Conservation (phyloP, 2,888 invertebrate genomes). For the Phortica magna region DNA sequence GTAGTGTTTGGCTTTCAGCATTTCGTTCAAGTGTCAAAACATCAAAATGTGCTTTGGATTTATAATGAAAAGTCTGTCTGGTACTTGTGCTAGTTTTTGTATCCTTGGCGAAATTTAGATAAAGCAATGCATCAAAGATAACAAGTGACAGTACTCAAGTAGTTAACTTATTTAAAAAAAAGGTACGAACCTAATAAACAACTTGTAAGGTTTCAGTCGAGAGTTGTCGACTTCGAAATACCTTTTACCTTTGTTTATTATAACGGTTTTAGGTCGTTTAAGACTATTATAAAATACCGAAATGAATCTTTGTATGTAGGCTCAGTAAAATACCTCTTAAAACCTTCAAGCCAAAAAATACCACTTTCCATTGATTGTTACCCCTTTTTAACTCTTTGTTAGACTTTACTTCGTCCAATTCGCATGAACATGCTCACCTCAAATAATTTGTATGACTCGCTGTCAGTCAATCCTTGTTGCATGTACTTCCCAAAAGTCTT, state of each 20-base stretch:
- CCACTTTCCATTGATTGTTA: too few relatives aligned
- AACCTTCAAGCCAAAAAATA: too few relatives aligned
- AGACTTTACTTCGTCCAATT: too few relatives aligned
- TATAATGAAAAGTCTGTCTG: constrained; percentile 6
- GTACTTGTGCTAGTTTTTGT: constrained; percentile 2
- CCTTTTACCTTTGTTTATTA: too few relatives aligned
- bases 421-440: constrained; percentile 64
- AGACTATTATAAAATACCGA: too few relatives aligned
- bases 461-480: constrained; percentile 76
- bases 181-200: neutral
- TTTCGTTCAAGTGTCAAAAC: constrained; percentile 15
- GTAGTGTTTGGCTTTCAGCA: neutral
- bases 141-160: constrained; percentile 17
- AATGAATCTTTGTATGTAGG: too few relatives aligned
- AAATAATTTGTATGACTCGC: constrained; percentile 75
- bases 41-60: constrained; percentile 21
- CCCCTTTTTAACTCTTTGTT: too few relatives aligned
- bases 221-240: too few relatives aligned
- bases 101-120: neutral
- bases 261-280: too few relatives aligned
- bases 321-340: too few relatives aligned
- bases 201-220: too few relatives aligned
- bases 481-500: constrained; percentile 74
- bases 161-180: neutral
- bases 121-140: neutral